A percentile compares a stretch with the other conserved stretches of the same genome.
These are phyloP conservation scores for Agonum fuliginosum DNA, from an alignment of 2,888 invertebrate species.

Conservation along the genomic window DNA sequence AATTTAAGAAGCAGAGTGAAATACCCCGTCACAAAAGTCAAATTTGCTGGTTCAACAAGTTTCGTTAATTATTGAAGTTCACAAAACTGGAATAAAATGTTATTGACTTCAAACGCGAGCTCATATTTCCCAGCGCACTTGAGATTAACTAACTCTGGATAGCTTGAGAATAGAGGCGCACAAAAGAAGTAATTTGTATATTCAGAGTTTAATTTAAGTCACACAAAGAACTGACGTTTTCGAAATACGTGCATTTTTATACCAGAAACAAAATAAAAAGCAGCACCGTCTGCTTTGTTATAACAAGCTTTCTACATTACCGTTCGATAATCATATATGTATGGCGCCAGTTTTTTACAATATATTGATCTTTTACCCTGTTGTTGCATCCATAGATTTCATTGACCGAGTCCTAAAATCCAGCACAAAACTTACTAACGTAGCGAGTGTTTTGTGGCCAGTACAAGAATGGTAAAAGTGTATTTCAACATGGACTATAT, in stretches of 20 bases:
- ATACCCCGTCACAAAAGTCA: neutral
- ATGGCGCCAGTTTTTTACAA: neutral
- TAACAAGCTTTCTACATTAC: slow-evolving; percentile 11
- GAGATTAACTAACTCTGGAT: slow-evolving; percentile 35
- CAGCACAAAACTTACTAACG: too few species aligned
- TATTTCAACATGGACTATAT: too few species aligned
- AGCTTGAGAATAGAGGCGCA: slow-evolving; percentile 10
- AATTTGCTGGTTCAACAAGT: slow-evolving; percentile 38
- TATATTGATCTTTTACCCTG: too few species aligned
- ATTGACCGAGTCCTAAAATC: too few species aligned
- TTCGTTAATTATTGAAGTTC: slow-evolving; percentile 35
- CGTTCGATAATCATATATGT: slow-evolving; percentile 8
- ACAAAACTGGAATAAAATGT: slow-evolving; percentile 41
- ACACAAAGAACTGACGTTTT: slow-evolving; percentile 20
- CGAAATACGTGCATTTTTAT: slow-evolving; percentile 43
- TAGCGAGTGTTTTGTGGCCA: too few species aligned
- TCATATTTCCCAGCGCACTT: slow-evolving; percentile 36
- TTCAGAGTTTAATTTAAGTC: slow-evolving; percentile 41
- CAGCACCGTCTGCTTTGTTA: neutral
- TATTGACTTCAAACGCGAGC: slow-evolving; percentile 10
- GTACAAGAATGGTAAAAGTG: too few species aligned
- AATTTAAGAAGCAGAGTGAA: neutral
- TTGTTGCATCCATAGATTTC: too few species aligned
- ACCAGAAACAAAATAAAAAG: slow-evolving; percentile 3
- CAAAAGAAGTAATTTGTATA: slow-evolving; percentile 46